Evolutionary conservation across 2,888 invertebrate genomes (phyloP).

Genomic region (Allophyes oxyacanthae): DNA sequence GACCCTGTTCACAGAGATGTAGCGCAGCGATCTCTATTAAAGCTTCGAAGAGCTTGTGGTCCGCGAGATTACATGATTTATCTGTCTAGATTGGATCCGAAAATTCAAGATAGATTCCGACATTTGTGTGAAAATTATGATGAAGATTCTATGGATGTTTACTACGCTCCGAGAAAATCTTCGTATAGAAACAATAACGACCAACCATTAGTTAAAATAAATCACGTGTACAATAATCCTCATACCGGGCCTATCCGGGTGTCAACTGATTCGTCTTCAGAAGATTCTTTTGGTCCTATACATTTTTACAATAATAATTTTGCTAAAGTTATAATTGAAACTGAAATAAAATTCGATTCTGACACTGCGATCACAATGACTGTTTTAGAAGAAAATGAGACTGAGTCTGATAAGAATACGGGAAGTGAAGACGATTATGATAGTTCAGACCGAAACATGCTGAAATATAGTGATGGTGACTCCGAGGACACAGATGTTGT

Average conservation of each 20-base stretch:
- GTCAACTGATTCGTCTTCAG: conserved; percentile 89
- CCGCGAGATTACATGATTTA: conserved; percentile 90
- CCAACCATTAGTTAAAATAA: conserved; percentile 76
- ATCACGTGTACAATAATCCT: conserved; percentile 75
- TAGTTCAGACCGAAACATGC: conserved; percentile 83
- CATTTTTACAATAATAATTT: conserved; percentile 82
- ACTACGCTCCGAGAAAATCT: conserved; percentile 80
- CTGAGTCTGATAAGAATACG: conserved; percentile 81
- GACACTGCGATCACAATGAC: conserved; percentile 95
- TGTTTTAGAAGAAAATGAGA: conserved; percentile 92
- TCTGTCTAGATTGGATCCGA: conserved; percentile 79
- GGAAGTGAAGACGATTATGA: conserved; percentile 84
- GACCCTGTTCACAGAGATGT: conserved; percentile 90
- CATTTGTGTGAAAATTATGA: conserved; percentile 81
- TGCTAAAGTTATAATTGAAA: conserved; percentile 93
- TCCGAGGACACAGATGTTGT: conserved; percentile 89
- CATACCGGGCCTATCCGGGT: conserved; percentile 72
- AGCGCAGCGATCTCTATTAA: conserved; percentile 91
- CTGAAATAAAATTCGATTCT: conserved; percentile 94
- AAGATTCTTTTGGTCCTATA: conserved; percentile 86
- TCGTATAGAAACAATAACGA: conserved; percentile 67
- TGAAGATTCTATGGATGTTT: conserved; percentile 85
- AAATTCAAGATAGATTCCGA: conserved; percentile 87
- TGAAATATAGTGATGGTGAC: conserved; percentile 90
- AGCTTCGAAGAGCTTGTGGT: conserved; percentile 92